phyloP scores from a whole-genome alignment of 30 jellyfish, hydroid and myxozoan species.

The Aurelia aurita complex sp. Pacific region DNA sequence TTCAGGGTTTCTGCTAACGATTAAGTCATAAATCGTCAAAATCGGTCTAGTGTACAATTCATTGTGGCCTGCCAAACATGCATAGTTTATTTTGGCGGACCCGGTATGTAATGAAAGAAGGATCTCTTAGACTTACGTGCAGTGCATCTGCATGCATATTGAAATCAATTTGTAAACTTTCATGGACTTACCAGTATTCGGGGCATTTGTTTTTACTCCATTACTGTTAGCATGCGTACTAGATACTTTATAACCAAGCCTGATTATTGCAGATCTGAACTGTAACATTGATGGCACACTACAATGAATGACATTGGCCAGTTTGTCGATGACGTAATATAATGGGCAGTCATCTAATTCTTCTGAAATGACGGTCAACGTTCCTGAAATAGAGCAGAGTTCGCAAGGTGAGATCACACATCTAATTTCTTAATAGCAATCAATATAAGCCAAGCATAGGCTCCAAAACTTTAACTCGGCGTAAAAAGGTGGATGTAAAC shows the following conservation, averaged over 20 bases:
- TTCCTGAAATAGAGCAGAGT: conserved; percentile 49
- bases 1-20: too few relatives aligned
- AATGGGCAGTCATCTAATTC: conserved; percentile 88
- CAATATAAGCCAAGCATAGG: too few relatives aligned
- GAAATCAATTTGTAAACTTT: not conserved
- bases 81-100: too few relatives aligned
- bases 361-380: conserved; percentile 74
- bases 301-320: conserved; percentile 86
- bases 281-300: conserved; percentile 89
- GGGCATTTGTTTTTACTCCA: conserved; percentile 95
- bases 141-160: too few relatives aligned
- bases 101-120: too few relatives aligned
- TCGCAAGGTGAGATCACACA: not conserved
- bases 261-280: conserved; percentile 85
- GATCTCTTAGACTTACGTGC: too few relatives aligned
- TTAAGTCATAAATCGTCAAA: too few relatives aligned
- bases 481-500: too few relatives aligned
- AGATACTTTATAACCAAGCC: conserved; percentile 87
- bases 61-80: too few relatives aligned
- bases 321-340: conserved; percentile 72
- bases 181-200: conserved; percentile 67
- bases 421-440: too few relatives aligned
- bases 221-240: conserved; percentile 88
- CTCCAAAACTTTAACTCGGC: too few relatives aligned
- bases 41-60: too few relatives aligned